phyloP scores from a whole-genome alignment of 1,140 invertebrate genomes.

The Teleopsis dalmanni region DNA sequence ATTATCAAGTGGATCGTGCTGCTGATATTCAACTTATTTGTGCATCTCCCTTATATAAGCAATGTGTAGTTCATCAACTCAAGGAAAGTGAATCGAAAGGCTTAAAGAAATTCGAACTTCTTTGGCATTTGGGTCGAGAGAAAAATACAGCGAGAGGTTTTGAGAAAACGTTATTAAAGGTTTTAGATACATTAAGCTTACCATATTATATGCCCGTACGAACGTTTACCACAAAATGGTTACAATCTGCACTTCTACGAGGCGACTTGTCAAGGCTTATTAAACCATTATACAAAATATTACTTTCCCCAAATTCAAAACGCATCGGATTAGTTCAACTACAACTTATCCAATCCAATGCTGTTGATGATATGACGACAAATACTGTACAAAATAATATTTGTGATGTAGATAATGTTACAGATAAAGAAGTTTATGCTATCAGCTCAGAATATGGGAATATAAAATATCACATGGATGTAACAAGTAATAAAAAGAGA shows the following conservation, averaged over 20 bases:
- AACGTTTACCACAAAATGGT: constrained; percentile 44
- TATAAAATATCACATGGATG: constrained; percentile 65
- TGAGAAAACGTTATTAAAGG: constrained; percentile 38
- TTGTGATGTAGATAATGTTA: constrained; percentile 40
- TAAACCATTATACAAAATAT: constrained; percentile 68
- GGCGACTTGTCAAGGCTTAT: constrained; percentile 72
- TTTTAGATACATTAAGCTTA: constrained; percentile 33
- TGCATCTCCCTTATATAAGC: constrained; percentile 14
- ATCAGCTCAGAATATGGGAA: constrained; percentile 81
- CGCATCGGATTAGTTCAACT: constrained; percentile 80
- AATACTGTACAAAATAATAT: constrained; percentile 46
- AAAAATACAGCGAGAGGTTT: constrained; percentile 45
- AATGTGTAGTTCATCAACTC: constrained; percentile 21
- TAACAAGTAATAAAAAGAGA: constrained; percentile 30
- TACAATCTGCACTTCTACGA: constrained; percentile 54
- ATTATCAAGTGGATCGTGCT: constrained; percentile 22
- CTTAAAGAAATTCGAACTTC: constrained; percentile 64
- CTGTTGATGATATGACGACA: not conserved
- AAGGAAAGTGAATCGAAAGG: constrained; percentile 52
- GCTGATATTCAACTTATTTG: constrained; percentile 37
- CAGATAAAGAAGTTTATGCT: constrained; percentile 63
- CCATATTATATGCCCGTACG: constrained; percentile 40
- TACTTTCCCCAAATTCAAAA: constrained; percentile 75
- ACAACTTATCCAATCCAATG: constrained; percentile 52
- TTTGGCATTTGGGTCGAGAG: constrained; percentile 76